phyloP scores from a whole-genome alignment of 2,888 invertebrate species.

The Sinohyriopsis cumingii region DNA sequence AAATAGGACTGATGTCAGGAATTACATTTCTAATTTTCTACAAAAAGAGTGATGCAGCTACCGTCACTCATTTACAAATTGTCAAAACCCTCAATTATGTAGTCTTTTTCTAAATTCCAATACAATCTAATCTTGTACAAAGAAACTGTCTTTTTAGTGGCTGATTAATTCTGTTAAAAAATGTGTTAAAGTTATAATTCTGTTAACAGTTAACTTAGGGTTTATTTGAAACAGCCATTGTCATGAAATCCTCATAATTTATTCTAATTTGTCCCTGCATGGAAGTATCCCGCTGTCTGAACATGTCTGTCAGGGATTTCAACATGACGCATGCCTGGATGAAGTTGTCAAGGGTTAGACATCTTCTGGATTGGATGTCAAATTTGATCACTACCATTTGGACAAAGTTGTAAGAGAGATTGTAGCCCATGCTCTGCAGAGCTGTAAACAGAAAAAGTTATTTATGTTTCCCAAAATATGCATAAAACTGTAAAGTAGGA shows the following conservation, averaged over 20 bases:
- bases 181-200: no score
- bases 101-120: no score
- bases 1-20: no score
- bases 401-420: slow-evolving; percentile 85
- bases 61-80: no score
- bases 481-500: background rate
- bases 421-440: slow-evolving; percentile 90
- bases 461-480: background rate
- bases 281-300: slow-evolving; percentile 84
- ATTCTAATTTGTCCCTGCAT: slow-evolving; percentile 88
- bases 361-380: slow-evolving; percentile 78
- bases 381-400: slow-evolving; percentile 81
- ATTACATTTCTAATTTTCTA: no score
- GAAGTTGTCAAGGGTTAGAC: slow-evolving; percentile 87
- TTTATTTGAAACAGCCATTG: slow-evolving; percentile 79
- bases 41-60: no score
- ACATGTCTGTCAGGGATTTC: slow-evolving; percentile 83
- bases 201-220: slow-evolving; percentile 24
- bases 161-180: no score
- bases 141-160: no score
- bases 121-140: no score
- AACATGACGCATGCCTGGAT: slow-evolving; percentile 91
- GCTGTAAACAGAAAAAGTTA: slow-evolving; percentile 75
- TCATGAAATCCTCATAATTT: slow-evolving; percentile 92
- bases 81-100: no score